These are phyloP conservation scores for Arrhopalites spinosus DNA, from an alignment of 2,888 invertebrate species.

Conservation along the genomic window DNA sequence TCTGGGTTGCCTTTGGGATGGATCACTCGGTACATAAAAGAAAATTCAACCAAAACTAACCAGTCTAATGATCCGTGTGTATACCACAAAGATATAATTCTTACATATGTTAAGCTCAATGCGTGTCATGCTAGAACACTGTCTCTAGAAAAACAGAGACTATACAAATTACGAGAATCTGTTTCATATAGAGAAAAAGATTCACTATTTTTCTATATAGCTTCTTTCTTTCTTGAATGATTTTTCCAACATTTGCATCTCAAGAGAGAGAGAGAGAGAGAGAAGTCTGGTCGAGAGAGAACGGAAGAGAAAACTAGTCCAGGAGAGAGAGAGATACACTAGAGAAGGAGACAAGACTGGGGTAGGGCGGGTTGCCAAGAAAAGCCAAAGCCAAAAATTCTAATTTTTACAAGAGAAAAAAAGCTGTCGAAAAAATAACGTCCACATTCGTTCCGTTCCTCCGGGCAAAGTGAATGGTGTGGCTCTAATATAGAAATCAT, in stretches of 20 bases:
- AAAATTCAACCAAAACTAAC: not conserved
- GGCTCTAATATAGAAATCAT: not conserved
- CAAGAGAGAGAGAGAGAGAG: not conserved
- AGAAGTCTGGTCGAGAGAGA: too few relatives aligned
- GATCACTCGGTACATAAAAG: too few relatives aligned
- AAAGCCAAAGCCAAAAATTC: conserved; percentile 40
- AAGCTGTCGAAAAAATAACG: conserved; percentile 33
- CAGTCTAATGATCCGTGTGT: conserved; percentile 23
- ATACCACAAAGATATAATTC: not conserved
- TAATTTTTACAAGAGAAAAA: conserved; percentile 41
- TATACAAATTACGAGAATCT: too few relatives aligned
- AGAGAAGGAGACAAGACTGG: conserved; percentile 17
- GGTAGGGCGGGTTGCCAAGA: conserved; percentile 43
- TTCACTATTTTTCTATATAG: too few relatives aligned
- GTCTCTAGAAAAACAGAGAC: conserved; percentile 6
- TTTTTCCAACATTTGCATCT: too few relatives aligned
- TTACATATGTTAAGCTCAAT: too few relatives aligned
- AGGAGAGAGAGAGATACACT: not conserved
- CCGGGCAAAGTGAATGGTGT: conserved; percentile 16
- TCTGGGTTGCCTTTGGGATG: too few relatives aligned
- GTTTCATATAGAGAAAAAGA: conserved; percentile 21
- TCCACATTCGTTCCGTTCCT: conserved; percentile 21
- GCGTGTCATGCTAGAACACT: too few relatives aligned
- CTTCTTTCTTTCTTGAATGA: too few relatives aligned
- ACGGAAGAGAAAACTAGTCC: conserved; percentile 10